Base-by-base conservation (phyloP, 2,113 vertebrate species). In the Enhydra lutris region DNA sequence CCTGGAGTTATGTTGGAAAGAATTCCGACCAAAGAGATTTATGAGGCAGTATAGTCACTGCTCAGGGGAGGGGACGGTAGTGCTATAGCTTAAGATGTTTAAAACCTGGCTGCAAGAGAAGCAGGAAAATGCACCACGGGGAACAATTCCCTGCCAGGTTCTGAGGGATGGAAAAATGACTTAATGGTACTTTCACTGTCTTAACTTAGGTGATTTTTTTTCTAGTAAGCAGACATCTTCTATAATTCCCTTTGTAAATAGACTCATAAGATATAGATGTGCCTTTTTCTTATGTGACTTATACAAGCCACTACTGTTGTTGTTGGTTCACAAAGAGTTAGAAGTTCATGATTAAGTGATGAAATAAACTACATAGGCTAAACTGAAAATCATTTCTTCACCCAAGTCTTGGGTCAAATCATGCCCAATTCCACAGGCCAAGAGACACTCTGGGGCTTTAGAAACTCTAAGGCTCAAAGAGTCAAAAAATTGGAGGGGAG, bases 51-150 rank as follows among this genome's bases (percentile, higher is more conserved):
- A 92, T 94, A 95, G 80, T 97, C 94, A 81, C 84, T 92, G 97
- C 97, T 97, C 88, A 42, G 47, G 83, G 85, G 90, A 98, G 57
- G 94, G 90, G 71, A 96, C 21, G 50, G 81, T 15, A 95, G 85
- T 65, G 65, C 91, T 95, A 92, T 91, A 95, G 97, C 94, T 98
- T 98, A 97, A 98, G 97, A 97, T 97, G 97, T 97, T 98, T 98
- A 98, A 98, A 98, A 98, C 52, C 85, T 96, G 98, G 96, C 97
- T 98, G 94, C 88, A 97, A 98, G 95, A 97, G 94, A 96, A 94
- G 90, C 84, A 97, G 88, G 88, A 71, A 97, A 98, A 94, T 96
- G 45, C 55, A 96, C 97, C 91, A 45, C 15, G 3, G 98, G 98
- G 97, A 98, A 97, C 96, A 97, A 98, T 98, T 98, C 79, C 42